Evolutionary conservation across 1,140 invertebrate species (phyloP), one percentile per base, ranked within the genome.

Genomic region (Hestina assimilis): DNA sequence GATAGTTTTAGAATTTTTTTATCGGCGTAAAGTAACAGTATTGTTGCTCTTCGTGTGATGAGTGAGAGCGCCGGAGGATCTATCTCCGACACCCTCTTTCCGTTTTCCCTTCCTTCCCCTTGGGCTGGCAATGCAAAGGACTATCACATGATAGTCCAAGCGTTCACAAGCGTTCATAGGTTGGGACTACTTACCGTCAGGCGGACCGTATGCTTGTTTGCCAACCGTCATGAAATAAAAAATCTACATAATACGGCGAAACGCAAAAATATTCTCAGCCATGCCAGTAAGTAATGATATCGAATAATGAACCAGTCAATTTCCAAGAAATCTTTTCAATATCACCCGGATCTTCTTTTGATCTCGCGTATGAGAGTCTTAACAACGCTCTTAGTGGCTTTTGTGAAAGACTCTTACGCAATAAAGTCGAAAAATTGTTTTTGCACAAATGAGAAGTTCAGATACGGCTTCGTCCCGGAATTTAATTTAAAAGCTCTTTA

Each of bases 251-350:
- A 4, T 9, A 26, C 24, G 24, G 24, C 24, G 4, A 5, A 5
- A 26, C 21, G 12, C 19, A 24, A 20, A 4, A 3, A 14, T 1
- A 7, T 3, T 11, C 7, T 40, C 15, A 50, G 47, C 23, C 20
- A n/a, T 40, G 11, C 12, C 23, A 40, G 8, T 50, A 38, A 14
- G 9, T 23, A 50, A 50, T 21, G 1, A 33, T 29, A 3, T 15
- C 45, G 26, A 12, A 29, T 31, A 29, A 38, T 15, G 12, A 38
- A 50, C 47, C 33, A 26, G 31, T 50, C 21, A 38, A 38, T 50
- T 50, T 33, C 47, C 38, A 50, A 50, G 47, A 50, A 50, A 50
- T 38, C 47, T 50, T 20, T 24, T 40, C 33, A 40, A 50, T 50
- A 50, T 50, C 14, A 38, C 24, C 33, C 31, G 11, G 23, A 50